Evolutionary conservation across 2,113 vertebrate genomes (phyloP), one percentile per base, ranked within the genome.

Genomic region (Cyprinodon brontotheroides): DNA sequence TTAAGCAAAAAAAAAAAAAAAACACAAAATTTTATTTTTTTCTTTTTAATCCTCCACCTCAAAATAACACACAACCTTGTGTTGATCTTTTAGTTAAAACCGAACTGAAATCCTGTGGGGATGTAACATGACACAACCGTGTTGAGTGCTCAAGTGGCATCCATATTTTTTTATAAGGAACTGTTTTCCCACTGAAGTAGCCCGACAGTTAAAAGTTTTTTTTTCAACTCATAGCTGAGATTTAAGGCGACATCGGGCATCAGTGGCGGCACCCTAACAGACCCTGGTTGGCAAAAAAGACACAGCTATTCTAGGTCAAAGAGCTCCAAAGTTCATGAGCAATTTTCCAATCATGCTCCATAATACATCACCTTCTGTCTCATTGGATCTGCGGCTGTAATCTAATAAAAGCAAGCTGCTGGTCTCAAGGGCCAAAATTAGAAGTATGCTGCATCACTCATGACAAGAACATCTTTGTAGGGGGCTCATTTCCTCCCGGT

Each of bases 291-390:
- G 69, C 63, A 72, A 79, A 65, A 20, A 80, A 83, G 74, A 86
- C 63, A 74, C 69, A 68, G 62, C 65, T 83, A 78, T 87, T 87
- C 67, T 69, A 80, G 89, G 88, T 92, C 90, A 91, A 86, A 89
- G 84, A 90, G 78, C 84, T 70, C 74, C 76, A 72, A 75, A 90
- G 81, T 92, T 91, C 90, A 90, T 70, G 70, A 75, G 74, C 85
- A 86, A 90, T 93, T 89, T 92, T 88, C 75, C 85, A 89, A 91
- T 91, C 90, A 90, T 11, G 37, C 53, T 76, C 80, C 61, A 39
- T 92, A 89, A 92, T 90, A 87, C 84, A 91, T 89, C 91, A 92
- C 87, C 91, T 92, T 86, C 87, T 88, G 92, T 89, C 90, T 92
- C 89, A 87, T 86, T 89, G 89, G 83, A 84, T 90, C 85, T 77